Evolutionary conservation across 2,113 vertebrate species (phyloP).

Genomic region (Pterocles burchelli): DNA sequence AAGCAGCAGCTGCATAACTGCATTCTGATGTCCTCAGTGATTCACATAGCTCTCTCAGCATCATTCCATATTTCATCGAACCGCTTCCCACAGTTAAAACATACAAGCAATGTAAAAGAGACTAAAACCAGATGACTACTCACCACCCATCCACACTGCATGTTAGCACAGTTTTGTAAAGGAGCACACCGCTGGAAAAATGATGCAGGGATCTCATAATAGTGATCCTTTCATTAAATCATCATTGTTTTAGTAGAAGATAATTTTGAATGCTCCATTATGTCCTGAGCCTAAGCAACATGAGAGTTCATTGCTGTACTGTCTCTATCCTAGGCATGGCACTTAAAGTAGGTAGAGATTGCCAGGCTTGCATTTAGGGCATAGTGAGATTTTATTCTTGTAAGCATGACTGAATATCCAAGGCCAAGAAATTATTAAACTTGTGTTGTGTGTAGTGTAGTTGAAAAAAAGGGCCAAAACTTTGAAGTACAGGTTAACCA

Average conservation of each 20-base stretch:
- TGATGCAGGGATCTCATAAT: background rate
- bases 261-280: background rate
- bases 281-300: background rate
- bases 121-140: background rate
- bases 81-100: background rate
- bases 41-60: background rate
- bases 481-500: background rate
- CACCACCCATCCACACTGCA: background rate
- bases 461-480: background rate
- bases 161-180: background rate
- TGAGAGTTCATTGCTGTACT: background rate
- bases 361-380: background rate
- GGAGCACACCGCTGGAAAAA: background rate
- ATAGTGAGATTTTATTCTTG: background rate
- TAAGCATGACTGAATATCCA: background rate
- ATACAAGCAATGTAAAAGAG: background rate
- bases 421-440: background rate
- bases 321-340: background rate
- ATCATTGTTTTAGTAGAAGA: background rate
- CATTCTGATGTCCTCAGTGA: background rate
- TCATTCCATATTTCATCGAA: background rate
- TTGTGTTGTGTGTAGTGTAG: background rate
- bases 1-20: background rate
- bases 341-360: background rate
- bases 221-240: background rate